phyloP scores from a whole-genome alignment of 1,140 invertebrate species.

The Tribolium madens region DNA sequence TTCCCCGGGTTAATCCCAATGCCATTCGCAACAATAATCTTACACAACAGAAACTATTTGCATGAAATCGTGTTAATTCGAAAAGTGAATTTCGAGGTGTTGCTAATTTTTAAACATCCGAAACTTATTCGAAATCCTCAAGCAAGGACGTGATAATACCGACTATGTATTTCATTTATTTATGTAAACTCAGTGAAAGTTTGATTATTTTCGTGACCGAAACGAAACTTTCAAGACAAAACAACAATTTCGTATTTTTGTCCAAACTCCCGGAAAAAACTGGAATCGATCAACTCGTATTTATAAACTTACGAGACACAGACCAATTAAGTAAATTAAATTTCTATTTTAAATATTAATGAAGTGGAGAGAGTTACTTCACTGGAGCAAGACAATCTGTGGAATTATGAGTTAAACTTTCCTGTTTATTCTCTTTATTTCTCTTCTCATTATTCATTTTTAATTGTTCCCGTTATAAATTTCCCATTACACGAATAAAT shows the following conservation, averaged over 20 bases:
- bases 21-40: slow-evolving; percentile 13
- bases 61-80: slow-evolving; percentile 29
- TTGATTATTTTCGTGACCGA: background rate
- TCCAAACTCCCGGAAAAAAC: background rate
- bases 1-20: background rate
- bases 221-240: background rate
- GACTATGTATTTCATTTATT: background rate
- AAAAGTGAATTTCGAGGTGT: slow-evolving; percentile 36
- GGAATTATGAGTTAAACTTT: slow-evolving; percentile 30
- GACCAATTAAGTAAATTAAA: background rate
- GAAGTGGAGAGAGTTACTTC: slow-evolving; percentile 27
- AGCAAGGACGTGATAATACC: background rate
- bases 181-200: slow-evolving; percentile 10
- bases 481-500: background rate
- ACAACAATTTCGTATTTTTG: background rate
- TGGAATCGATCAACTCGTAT: too few species aligned
- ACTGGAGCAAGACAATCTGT: slow-evolving; percentile 25
- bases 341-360: slow-evolving; percentile 33
- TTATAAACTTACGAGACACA: background rate
- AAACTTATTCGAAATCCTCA: background rate
- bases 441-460: slow-evolving; percentile 21
- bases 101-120: slow-evolving; percentile 42
- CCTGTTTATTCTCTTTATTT: slow-evolving; percentile 18
- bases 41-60: slow-evolving; percentile 13
- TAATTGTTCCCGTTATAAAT: background rate